phyloP scores from a whole-genome alignment of 2,113 vertebrate genomes.

The Phocoena phocoena region DNA sequence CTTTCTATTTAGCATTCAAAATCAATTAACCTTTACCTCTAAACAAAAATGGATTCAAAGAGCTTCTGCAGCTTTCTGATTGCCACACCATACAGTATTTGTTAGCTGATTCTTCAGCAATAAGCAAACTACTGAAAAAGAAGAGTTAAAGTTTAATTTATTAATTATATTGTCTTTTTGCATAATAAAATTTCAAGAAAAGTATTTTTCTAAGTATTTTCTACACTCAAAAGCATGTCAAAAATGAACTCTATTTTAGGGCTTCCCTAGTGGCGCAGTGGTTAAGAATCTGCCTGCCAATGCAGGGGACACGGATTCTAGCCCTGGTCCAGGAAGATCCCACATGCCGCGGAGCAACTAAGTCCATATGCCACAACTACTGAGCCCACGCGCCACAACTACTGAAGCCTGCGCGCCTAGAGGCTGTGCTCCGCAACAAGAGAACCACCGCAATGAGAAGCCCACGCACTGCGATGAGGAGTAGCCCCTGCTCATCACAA shows the following conservation, averaged over 20 bases:
- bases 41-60: conserved; percentile 72
- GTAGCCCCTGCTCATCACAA: too few species aligned
- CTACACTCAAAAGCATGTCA: conserved; percentile 31
- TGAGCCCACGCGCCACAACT: too few species aligned
- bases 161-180: conserved; percentile 10
- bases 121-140: conserved; percentile 76
- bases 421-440: too few species aligned
- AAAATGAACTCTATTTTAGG: background rate
- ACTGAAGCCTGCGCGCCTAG: too few species aligned
- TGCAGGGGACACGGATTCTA: too few species aligned
- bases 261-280: too few species aligned
- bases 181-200: conserved; percentile 6
- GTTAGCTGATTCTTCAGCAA: conserved; percentile 63
- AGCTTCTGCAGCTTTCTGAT: conserved; percentile 76
- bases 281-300: too few species aligned
- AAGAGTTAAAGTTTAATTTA: conserved; percentile 46
- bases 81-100: conserved; percentile 71
- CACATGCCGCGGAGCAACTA: too few species aligned
- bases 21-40: conserved; percentile 77
- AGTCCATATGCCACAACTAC: too few species aligned
- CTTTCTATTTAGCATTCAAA: conserved; percentile 32
- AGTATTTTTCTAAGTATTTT: conserved; percentile 32
- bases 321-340: too few species aligned
- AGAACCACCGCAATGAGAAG: too few species aligned
- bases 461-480: too few species aligned